A percentile compares a stretch with the other conserved stretches of the same genome.
These are phyloP conservation scores for Leptarthrus brevirostris DNA, from an alignment of 2,888 invertebrate genomes.

Conservation along the genomic window DNA sequence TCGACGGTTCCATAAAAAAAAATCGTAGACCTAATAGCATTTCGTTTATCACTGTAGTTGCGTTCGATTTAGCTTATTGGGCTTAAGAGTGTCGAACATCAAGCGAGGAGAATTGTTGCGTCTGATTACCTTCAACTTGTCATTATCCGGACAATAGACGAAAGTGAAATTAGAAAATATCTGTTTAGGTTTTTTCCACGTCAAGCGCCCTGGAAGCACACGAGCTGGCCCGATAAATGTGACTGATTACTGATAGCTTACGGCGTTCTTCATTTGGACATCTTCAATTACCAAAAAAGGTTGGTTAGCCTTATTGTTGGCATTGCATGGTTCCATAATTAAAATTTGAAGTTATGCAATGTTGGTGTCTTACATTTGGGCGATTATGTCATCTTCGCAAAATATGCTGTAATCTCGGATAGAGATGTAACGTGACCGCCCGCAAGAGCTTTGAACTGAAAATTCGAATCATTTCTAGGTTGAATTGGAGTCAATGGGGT, in stretches of 20 bases:
- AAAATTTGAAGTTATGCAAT: conserved; percentile 23
- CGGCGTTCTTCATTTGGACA: conserved; percentile 6
- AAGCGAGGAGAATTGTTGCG: not conserved
- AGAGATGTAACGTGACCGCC: conserved; percentile 22
- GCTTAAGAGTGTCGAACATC: not conserved
- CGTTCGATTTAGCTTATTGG: not conserved
- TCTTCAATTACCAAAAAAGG: conserved; percentile 11
- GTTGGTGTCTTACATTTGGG: conserved; percentile 24
- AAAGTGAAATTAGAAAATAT: conserved; percentile 35
- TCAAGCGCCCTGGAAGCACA: conserved; percentile 14
- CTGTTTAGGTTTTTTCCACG: conserved; percentile 10
- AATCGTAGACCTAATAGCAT: not conserved
- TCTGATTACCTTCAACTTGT: conserved; percentile 10
- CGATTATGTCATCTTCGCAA: conserved; percentile 31
- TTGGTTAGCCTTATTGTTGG: conserved; percentile 12
- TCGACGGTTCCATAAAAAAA: not conserved
- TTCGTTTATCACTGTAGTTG: not conserved
- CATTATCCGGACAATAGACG: conserved; percentile 22
- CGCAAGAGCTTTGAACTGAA: conserved; percentile 2
- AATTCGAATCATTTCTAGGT: not conserved
- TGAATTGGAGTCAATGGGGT: not conserved
- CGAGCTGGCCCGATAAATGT: conserved; percentile 24
- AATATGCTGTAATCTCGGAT: conserved; percentile 21
- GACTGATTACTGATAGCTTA: conserved; percentile 17
- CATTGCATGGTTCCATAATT: conserved; percentile 26